Percentiles rank a stretch among this genome's conserved stretches.
phyloP scores from a whole-genome alignment of 2,113 vertebrate species.

The Alaudala cheleensis region DNA sequence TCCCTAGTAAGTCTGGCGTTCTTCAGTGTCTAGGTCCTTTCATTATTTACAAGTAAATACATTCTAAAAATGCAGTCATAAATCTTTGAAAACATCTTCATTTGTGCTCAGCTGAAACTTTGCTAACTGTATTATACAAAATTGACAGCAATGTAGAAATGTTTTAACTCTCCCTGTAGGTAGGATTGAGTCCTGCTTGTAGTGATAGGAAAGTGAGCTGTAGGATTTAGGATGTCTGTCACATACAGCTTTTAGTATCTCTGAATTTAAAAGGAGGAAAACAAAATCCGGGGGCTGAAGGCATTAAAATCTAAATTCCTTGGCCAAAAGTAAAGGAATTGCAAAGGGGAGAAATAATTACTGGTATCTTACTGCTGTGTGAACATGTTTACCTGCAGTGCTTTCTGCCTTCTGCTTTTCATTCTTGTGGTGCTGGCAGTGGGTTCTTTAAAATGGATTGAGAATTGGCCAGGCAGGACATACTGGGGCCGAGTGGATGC shows the following conservation, averaged over 20 bases:
- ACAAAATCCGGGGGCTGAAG: background rate
- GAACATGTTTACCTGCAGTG: background rate
- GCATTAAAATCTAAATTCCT: background rate
- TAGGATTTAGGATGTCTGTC: background rate
- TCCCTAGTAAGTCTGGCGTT: constrained; percentile 37
- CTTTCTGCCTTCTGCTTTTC: background rate
- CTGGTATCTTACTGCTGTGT: background rate
- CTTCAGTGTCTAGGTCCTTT: constrained; percentile 51
- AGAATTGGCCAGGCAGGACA: background rate
- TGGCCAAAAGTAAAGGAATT: background rate
- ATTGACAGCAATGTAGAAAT: background rate
- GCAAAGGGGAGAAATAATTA: background rate
- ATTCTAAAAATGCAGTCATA: constrained; percentile 62
- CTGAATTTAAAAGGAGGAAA: background rate
- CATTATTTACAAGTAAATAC: constrained; percentile 72
- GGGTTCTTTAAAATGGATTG: background rate
- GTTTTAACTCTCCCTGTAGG: constrained; percentile 21
- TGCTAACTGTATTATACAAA: constrained; percentile 6
- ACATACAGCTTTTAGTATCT: background rate
- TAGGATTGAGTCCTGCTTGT: background rate
- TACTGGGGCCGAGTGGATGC: background rate
- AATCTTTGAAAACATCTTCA: constrained; percentile 58
- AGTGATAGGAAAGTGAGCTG: background rate
- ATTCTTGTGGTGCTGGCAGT: background rate
- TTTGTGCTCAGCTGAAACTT: constrained; percentile 55